phyloP scores from a whole-genome alignment of 2,888 invertebrate genomes.

The Phalera bucephala region DNA sequence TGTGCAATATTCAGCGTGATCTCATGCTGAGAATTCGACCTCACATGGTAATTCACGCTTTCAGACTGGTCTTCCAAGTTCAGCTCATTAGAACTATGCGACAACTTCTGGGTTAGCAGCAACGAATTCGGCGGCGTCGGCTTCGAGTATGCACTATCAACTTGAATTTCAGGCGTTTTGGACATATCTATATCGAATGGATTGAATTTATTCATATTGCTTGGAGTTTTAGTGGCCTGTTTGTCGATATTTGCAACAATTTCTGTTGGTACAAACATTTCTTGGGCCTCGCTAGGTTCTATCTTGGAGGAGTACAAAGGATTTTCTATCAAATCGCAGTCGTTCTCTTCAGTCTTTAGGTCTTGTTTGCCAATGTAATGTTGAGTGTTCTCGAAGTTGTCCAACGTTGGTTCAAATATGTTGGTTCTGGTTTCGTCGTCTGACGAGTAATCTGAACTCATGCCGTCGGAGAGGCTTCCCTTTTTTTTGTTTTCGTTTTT shows the following conservation, averaged over 20 bases:
- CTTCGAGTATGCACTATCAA: slow-evolving; percentile 63
- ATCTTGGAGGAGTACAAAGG: slow-evolving; percentile 77
- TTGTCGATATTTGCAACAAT: slow-evolving; percentile 53
- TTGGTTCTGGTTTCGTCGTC: slow-evolving; percentile 79
- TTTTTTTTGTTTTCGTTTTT: slow-evolving; percentile 81
- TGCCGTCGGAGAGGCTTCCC: slow-evolving; percentile 86
- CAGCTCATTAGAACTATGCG: slow-evolving; percentile 88
- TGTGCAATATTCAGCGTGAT: slow-evolving; percentile 88
- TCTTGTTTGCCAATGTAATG: slow-evolving; percentile 68
- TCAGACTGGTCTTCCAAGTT: slow-evolving; percentile 61
- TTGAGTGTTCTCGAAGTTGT: slow-evolving; percentile 76
- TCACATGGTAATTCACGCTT: slow-evolving; percentile 55
- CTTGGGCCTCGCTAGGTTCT: slow-evolving; percentile 62
- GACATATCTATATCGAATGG: slow-evolving; percentile 56
- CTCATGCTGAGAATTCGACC: slow-evolving; percentile 86
- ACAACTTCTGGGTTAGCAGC: slow-evolving; percentile 84
- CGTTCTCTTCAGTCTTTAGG: slow-evolving; percentile 55
- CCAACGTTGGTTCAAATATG: slow-evolving; percentile 75
- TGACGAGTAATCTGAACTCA: slow-evolving; percentile 79
- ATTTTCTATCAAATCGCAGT: slow-evolving; percentile 72
- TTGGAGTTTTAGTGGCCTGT: slow-evolving; percentile 60
- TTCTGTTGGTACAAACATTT: slow-evolving; percentile 84
- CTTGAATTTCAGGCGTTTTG: slow-evolving; percentile 86
- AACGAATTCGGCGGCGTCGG: slow-evolving; percentile 80
- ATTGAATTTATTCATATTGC: slow-evolving; percentile 57